Evolutionary conservation across 2,797 vertebrate species (phyloP), one percentile per base, ranked within the genome.

Genomic region (Lepilemur ruficaudatus): DNA sequence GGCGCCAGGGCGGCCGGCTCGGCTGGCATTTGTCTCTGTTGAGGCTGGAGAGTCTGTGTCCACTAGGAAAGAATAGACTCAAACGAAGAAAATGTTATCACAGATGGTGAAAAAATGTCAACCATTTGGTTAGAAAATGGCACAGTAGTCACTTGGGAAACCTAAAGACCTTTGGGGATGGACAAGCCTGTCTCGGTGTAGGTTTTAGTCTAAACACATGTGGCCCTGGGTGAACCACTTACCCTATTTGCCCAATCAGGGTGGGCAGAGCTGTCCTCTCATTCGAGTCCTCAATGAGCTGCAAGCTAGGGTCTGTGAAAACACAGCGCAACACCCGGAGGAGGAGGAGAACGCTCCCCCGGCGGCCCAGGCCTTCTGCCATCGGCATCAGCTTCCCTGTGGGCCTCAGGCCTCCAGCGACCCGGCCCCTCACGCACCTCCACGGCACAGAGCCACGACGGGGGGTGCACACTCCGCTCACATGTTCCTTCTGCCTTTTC

Each of bases 401-500:
- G 12, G 25, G 43, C 46, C 38, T 1, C 3, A 2, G 69, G 70
- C 32, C 76, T 55, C 81, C n/a, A 35, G 48, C 30, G 32, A 7
- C 41, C 25, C 4, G 1, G 3, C 28, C 35, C 23, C 69, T n/a
- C 2, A 2, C 48, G 5, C 9, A 0, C 25, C 32, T 38, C 30
- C 5, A 18, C 38, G 25, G 2, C 6, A 5, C 28, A 43, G 22
- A 35, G 30, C 15, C 1, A 2, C 20, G 41, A 14, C 2, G 17
- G 59, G 15, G 32, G 20, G 35, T 2, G 1, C 6, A 1, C 4
- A 91, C 57, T 89, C 89, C 18, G 35, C 52, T 75, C 84, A 76
- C 18, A 61, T 2, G 9, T 72, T 43, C 7, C 88, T 59, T 97
- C 91, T 78, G 89, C 88, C 97, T 94, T 96, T 97, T 97, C 87